Evolutionary conservation across 2,797 vertebrate species (phyloP).

Genomic region (Alca torda): DNA sequence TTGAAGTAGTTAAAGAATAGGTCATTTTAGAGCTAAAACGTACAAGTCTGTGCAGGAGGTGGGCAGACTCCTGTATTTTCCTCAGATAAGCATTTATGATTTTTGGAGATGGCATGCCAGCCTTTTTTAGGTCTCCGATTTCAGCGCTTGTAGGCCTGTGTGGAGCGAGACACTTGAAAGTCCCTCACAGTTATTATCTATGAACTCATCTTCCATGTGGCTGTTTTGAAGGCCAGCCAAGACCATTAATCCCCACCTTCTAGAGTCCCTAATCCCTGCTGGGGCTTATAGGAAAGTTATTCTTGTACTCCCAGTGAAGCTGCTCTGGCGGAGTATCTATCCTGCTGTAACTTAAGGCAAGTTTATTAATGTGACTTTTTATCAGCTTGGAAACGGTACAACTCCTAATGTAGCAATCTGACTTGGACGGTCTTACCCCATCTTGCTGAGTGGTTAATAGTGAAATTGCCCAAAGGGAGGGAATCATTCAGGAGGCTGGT

Average conservation of each 20-base stretch:
- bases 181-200: constrained; percentile 38
- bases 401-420: not conserved
- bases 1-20: rapidly evolving
- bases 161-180: not conserved
- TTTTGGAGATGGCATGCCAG: not conserved
- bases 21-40: not conserved
- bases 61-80: not conserved
- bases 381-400: not conserved
- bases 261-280: constrained; percentile 49
- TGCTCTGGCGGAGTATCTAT: not conserved
- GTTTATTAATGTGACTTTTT: constrained; percentile 42
- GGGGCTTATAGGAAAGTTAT: constrained; percentile 55
- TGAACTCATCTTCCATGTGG: constrained; percentile 65
- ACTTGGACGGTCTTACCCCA: not conserved
- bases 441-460: not conserved
- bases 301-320: constrained; percentile 20
- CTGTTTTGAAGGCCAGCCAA: constrained; percentile 51
- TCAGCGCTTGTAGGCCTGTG: not conserved
- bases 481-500: not conserved
- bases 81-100: not conserved
- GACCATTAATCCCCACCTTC: constrained; percentile 59
- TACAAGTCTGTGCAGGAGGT: not conserved
- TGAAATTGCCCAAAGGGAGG: not conserved
- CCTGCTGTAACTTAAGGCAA: constrained; percentile 24
- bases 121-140: not conserved